Conservation (phyloP, 1,140 invertebrate genomes). For the Camponotus floridanus region DNA sequence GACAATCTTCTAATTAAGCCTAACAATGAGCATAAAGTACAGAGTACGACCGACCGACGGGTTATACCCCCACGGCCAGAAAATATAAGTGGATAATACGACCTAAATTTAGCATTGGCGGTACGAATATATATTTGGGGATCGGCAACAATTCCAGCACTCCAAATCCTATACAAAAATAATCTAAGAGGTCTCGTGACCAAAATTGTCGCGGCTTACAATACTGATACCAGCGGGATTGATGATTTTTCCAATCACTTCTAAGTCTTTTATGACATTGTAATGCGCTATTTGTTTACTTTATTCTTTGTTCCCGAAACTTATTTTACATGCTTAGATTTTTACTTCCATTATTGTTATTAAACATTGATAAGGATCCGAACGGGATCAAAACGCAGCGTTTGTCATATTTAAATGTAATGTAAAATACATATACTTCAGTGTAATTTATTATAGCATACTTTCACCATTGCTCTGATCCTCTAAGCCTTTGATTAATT, state of each 20-base stretch:
- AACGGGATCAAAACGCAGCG: too few species aligned
- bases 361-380: too few species aligned
- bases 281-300: too few species aligned
- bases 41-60: conserved; percentile 54
- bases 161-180: background rate
- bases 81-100: conserved; percentile 83
- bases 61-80: conserved; percentile 39
- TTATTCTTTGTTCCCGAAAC: too few species aligned
- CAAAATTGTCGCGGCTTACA: background rate
- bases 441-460: too few species aligned
- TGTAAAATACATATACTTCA: too few species aligned
- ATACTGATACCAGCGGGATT: background rate
- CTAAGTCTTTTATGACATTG: too few species aligned
- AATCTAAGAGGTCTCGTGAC: background rate
- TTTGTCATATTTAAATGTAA: too few species aligned
- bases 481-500: too few species aligned
- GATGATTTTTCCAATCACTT: background rate
- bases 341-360: too few species aligned
- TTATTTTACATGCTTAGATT: too few species aligned
- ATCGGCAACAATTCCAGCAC: conserved; percentile 45
- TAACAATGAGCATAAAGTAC: conserved; percentile 77
- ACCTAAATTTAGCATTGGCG: conserved; percentile 80
- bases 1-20: conserved; percentile 81
- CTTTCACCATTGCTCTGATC: too few species aligned
- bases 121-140: conserved; percentile 59